These are phyloP conservation scores for Lepidostoma basale DNA, from an alignment of 1,140 invertebrate species.

Conservation along the genomic window DNA sequence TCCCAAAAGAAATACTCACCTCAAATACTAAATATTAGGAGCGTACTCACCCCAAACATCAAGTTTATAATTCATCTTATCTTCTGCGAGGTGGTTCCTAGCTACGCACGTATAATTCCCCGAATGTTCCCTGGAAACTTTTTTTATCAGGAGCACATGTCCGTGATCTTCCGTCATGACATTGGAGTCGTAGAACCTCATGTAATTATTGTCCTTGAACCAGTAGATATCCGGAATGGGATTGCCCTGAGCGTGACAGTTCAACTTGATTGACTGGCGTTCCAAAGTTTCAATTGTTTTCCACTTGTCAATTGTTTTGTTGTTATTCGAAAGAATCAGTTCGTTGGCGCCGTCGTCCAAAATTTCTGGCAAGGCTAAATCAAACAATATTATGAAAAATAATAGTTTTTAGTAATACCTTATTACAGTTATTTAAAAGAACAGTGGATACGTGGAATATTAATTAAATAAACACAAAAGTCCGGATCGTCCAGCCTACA, in stretches of 20 bases:
- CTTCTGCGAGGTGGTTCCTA: slow-evolving; percentile 52
- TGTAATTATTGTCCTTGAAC: slow-evolving; percentile 52
- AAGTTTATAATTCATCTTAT: slow-evolving; percentile 51
- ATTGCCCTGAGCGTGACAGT: slow-evolving; percentile 54
- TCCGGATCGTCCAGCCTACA: no score
- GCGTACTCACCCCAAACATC: slow-evolving; percentile 54
- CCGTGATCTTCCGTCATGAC: slow-evolving; percentile 51
- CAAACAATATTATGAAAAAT: slow-evolving; percentile 6
- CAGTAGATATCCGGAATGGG: slow-evolving; percentile 55
- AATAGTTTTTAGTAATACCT: no score
- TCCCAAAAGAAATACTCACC: no score
- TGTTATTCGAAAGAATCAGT: background rate
- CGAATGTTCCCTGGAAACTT: slow-evolving; percentile 48
- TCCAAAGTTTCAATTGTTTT: slow-evolving; percentile 50
- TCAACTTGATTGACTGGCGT: slow-evolving; percentile 53
- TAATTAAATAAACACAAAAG: no score
- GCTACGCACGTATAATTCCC: slow-evolving; percentile 58
- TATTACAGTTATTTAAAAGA: no score
- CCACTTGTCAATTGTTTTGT: slow-evolving; percentile 2
- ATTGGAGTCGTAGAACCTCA: slow-evolving; percentile 51
- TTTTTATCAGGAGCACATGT: slow-evolving; percentile 50
- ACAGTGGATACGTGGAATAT: no score
- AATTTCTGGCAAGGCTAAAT: slow-evolving; percentile 28
- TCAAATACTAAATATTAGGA: background rate
- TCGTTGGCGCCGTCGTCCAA: slow-evolving; percentile 1